A percentile compares a stretch with the other conserved stretches of the same genome.
Conservation (phyloP, 2,888 invertebrate species). For the Ochropleura plecta region DNA sequence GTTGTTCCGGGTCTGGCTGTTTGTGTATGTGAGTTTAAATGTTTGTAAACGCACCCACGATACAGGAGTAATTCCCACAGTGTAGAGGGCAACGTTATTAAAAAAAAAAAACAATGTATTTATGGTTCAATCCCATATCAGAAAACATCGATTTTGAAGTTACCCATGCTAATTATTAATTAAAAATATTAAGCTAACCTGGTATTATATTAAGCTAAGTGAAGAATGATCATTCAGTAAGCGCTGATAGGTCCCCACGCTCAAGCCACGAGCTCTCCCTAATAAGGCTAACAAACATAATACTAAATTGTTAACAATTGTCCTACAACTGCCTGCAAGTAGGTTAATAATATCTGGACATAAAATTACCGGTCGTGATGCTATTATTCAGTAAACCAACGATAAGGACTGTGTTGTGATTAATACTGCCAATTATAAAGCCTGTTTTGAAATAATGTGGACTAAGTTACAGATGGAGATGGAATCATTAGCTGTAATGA, state of each 20-base stretch:
- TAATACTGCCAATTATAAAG: constrained; percentile 57
- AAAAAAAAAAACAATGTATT: too few species aligned
- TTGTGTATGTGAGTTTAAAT: too few species aligned
- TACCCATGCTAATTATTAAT: too few species aligned
- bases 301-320: constrained; percentile 47
- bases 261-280: constrained; percentile 19
- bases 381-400: constrained; percentile 53
- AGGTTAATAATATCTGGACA: constrained; percentile 55
- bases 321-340: constrained; percentile 47
- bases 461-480: constrained; percentile 41
- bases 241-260: constrained; percentile 10
- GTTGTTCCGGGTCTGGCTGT: too few species aligned
- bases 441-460: constrained; percentile 40
- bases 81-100: too few species aligned
- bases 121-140: too few species aligned
- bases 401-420: constrained; percentile 54
- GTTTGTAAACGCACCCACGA: too few species aligned
- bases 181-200: too few species aligned
- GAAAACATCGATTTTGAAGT: too few species aligned
- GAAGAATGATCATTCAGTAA: neutral
- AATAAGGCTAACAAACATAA: constrained; percentile 44
- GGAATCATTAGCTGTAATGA: constrained; percentile 50
- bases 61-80: too few species aligned
- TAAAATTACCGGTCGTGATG: constrained; percentile 61
- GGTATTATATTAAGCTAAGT: neutral